Conservation (phyloP, 2,113 vertebrate species). For the Passer domesticus region DNA sequence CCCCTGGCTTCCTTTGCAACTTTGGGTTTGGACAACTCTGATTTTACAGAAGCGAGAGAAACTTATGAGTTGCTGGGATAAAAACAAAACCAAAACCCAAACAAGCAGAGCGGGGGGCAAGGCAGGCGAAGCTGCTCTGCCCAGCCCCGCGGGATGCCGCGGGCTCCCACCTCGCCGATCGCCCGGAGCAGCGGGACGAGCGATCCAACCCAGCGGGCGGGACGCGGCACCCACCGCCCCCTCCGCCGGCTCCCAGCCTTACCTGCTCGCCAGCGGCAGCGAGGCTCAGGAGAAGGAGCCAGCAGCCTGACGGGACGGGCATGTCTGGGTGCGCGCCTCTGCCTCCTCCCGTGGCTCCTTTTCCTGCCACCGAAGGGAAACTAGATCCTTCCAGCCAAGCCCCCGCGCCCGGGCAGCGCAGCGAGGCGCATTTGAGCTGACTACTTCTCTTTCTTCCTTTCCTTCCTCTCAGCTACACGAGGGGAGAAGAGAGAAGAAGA, state of each 20-base stretch:
- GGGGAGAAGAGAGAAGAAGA: constrained; percentile 39
- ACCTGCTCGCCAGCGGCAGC: constrained; percentile 37
- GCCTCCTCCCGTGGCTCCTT: constrained; percentile 26
- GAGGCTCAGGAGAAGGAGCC: constrained; percentile 32
- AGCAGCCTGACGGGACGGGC: constrained; percentile 17
- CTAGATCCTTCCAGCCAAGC: constrained; percentile 31
- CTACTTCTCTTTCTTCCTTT: constrained; percentile 59
- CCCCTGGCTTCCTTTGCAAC: neutral
- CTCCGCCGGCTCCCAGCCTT: neutral
- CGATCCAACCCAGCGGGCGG: neutral
- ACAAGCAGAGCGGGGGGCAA: neutral
- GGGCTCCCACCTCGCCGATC: neutral
- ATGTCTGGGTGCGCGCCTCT: constrained; percentile 27
- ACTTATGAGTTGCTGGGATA: neutral
- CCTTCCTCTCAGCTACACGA: constrained; percentile 61
- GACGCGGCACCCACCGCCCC: neutral
- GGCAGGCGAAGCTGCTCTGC: neutral
- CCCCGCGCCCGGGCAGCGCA: neutral
- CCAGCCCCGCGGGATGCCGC: neutral
- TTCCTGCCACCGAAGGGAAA: constrained; percentile 33
- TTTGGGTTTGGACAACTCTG: neutral
- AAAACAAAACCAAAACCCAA: neutral
- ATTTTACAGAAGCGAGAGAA: neutral
- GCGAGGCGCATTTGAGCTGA: constrained; percentile 31
- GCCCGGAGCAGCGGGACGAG: neutral